Percentiles rank a stretch among this genome's conserved stretches.
Conservation (phyloP, 2,113 vertebrate genomes). For the Poeciliopsis occidentalis region DNA sequence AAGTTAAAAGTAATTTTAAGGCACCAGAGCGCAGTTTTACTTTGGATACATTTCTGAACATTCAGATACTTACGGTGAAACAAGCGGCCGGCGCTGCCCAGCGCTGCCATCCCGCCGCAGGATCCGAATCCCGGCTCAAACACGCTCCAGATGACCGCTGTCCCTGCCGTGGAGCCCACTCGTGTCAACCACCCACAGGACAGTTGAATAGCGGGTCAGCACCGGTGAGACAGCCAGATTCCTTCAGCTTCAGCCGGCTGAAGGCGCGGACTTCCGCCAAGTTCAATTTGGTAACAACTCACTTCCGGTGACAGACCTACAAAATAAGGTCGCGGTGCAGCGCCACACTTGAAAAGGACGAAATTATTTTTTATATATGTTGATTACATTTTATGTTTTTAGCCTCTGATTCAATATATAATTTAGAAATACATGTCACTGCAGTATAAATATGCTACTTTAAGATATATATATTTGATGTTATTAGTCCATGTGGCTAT, state of each 20-base stretch:
- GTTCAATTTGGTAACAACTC: accelerated
- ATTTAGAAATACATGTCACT: background rate
- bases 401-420: background rate
- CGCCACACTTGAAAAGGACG: too few relatives aligned
- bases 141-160: background rate
- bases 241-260: conserved; percentile 55
- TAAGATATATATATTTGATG: too few relatives aligned
- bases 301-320: conserved; percentile 24
- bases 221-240: conserved; percentile 27
- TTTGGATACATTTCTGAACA: conserved; percentile 13
- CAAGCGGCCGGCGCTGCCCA: conserved; percentile 70
- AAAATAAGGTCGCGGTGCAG: conserved; percentile 23
- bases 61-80: conserved; percentile 71
- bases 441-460: too few relatives aligned
- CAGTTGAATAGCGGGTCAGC: background rate
- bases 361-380: too few relatives aligned
- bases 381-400: background rate
- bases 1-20: accelerated
- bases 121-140: background rate
- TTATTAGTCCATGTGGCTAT: too few relatives aligned
- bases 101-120: conserved; percentile 63
- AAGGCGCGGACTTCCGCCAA: background rate
- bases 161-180: background rate
- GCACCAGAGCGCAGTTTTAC: background rate
- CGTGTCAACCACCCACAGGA: background rate